These are phyloP conservation scores for Clavelina lepadiformis DNA, from an alignment of 23 tunicate genomes.

Conservation along the genomic window DNA sequence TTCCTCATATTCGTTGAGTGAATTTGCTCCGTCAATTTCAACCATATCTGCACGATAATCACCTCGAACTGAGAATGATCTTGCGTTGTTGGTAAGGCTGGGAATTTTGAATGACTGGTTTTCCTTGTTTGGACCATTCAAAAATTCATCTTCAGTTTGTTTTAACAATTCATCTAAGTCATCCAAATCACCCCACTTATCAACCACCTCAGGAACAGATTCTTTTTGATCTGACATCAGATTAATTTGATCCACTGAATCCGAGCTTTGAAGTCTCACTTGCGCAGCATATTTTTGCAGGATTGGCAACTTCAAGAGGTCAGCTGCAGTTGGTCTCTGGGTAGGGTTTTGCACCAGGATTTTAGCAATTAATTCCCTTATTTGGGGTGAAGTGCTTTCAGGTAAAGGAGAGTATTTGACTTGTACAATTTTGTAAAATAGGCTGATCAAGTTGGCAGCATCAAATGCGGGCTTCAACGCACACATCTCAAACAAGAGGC, in stretches of 20 bases:
- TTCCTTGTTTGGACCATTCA: neutral
- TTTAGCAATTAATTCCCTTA: constrained; percentile 34
- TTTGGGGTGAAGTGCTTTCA: constrained; percentile 17
- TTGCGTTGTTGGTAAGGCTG: neutral
- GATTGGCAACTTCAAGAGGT: constrained; percentile 22
- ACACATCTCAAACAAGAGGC: constrained; percentile 79
- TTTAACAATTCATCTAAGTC: constrained; percentile 32
- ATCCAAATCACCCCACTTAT: constrained; percentile 3
- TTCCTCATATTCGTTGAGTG: constrained; percentile 22
- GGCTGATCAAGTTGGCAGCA: constrained; percentile 84
- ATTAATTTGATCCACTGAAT: too few relatives aligned
- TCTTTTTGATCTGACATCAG: neutral
- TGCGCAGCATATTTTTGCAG: constrained; percentile 13
- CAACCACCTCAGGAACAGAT: neutral
- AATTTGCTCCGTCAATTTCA: neutral
- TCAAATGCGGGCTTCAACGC: constrained; percentile 89
- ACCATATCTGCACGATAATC: constrained; percentile 2
- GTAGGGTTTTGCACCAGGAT: constrained; percentile 59
- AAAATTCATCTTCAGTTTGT: constrained; percentile 18
- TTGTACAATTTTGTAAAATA: constrained; percentile 87
- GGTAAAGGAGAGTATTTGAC: constrained; percentile 66
- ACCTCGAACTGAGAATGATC: constrained; percentile 38
- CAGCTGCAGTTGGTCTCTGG: constrained; percentile 60
- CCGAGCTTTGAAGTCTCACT: constrained; percentile 25
- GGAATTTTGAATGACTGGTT: too few relatives aligned